Base-by-base conservation (phyloP, 2,797 vertebrate genomes). In the Cryptoblepharus egeriae region DNA sequence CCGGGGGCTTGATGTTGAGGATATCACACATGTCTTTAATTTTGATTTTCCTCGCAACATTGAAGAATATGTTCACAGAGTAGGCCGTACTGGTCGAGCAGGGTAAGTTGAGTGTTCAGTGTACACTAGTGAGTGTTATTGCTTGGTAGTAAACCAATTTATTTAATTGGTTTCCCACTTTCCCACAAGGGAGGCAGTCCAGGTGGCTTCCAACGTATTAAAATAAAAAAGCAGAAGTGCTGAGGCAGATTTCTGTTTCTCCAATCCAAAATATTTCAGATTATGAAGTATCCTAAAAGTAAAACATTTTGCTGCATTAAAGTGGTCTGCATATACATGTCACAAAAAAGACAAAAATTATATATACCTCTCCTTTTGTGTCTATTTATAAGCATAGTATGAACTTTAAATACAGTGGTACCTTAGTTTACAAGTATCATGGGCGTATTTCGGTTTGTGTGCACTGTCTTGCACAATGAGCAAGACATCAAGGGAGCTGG, bases 31-130 rank as follows among this genome's bases (percentile, higher is more conserved):
- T 0, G 97, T 99, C 71, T 97, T 98, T 85, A 99, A 99, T 91
- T 99, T 94, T 0, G 98, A 99, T 90, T 99, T 99, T 77, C 99
- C 98, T 22, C 96, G 97, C 22, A 99, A 99, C 89, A 97, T 99
- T 69, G 98, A 99, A 87, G 99, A 99, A 69, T 99, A 99, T 1
- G 97, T 99, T 28, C 99, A 99, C 83, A 96, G 98, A 75, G 94
- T 99, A 65, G 99, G 98, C 3, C 97, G 98, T 42, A 99, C 99
- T 0, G 99, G 98, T 42, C 96, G 99, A 93, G 98, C 98, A 60
- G 98, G 99, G 99, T 99, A 89, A 95, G 96, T 65, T 64, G 1
- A 22, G 15, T 75, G 7, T n/a, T 67, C 11, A 11, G 5, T 11
- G 24, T 74, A 75, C 26, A 28, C 49, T 42, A 2, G 28, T 52